These are phyloP conservation scores for Eurystomus gularis DNA, from an alignment of 2,113 vertebrate species.

Conservation along the genomic window DNA sequence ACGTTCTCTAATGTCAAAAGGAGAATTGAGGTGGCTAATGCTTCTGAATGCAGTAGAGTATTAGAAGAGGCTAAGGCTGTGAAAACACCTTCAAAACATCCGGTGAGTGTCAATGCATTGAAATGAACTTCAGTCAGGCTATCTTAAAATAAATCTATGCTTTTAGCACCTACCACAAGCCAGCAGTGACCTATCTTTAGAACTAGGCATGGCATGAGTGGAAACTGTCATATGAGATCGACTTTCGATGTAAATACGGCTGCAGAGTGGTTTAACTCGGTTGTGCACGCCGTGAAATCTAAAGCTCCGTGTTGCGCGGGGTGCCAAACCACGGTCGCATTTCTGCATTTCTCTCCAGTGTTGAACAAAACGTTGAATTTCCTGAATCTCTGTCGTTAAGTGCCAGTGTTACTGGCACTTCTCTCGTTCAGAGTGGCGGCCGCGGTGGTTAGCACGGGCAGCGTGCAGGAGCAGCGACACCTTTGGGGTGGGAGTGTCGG, in stretches of 20 bases:
- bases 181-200: constrained; percentile 43
- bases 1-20: not conserved
- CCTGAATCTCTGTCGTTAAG: not conserved
- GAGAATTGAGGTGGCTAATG: not conserved
- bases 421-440: not conserved
- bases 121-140: constrained; percentile 33
- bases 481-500: not conserved
- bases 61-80: not conserved
- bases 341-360: not conserved
- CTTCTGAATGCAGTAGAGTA: not conserved
- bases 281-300: not conserved
- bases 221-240: constrained; percentile 9
- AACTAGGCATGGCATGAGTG: not conserved
- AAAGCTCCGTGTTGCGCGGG: not conserved
- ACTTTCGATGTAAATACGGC: not conserved
- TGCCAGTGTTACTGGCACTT: not conserved
- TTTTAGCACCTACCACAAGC: not conserved
- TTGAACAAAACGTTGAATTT: not conserved
- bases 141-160: constrained; percentile 50
- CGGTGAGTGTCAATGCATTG: constrained; percentile 35
- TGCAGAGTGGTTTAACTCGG: not conserved
- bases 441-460: not conserved
- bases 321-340: not conserved
- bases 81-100: constrained; percentile 44
- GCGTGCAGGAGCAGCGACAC: not conserved